Conservation (phyloP, 2,888 invertebrate species). For the Notodromas monacha region DNA sequence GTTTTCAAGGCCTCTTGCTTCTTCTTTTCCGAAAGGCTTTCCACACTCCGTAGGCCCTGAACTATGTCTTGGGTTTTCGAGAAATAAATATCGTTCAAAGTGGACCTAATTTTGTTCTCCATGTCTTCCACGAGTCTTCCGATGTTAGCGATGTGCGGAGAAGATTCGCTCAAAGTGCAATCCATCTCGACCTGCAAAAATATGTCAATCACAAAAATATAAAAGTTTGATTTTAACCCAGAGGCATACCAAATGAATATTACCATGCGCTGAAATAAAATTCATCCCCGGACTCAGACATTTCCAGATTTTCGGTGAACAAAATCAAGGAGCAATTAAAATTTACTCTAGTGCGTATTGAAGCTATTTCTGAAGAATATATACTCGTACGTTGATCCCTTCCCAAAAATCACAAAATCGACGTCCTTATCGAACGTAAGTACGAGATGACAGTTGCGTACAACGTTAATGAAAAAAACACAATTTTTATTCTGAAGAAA, state of each 20-base stretch:
- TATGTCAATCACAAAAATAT: conserved; percentile 6
- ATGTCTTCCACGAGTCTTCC: conserved; percentile 97
- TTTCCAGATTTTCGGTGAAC: too few relatives aligned
- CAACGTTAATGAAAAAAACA: too few relatives aligned
- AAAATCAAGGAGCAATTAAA: too few relatives aligned
- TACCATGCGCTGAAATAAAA: too few relatives aligned
- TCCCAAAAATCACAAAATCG: too few relatives aligned
- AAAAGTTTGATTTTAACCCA: background rate
- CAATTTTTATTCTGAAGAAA: too few relatives aligned
- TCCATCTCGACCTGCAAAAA: conserved; percentile 51
- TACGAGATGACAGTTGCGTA: too few relatives aligned
- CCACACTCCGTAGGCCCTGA: conserved; percentile 52
- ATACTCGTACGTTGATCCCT: too few relatives aligned
- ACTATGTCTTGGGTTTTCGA: conserved; percentile 96
- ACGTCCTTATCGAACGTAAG: too few relatives aligned
- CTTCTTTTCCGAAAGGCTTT: conserved; percentile 46
- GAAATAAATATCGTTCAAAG: conserved; percentile 93
- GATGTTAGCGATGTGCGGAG: conserved; percentile 91
- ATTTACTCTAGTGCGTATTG: too few relatives aligned
- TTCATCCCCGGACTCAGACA: too few relatives aligned
- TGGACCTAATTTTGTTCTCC: conserved; percentile 96
- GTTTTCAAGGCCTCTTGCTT: conserved; percentile 51
- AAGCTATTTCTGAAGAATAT: too few relatives aligned
- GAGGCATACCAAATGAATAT: background rate
- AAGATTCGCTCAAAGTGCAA: conserved; percentile 55